Evolutionary conservation across 2,113 vertebrate genomes (phyloP).

Genomic region (Myotis davidii): DNA sequence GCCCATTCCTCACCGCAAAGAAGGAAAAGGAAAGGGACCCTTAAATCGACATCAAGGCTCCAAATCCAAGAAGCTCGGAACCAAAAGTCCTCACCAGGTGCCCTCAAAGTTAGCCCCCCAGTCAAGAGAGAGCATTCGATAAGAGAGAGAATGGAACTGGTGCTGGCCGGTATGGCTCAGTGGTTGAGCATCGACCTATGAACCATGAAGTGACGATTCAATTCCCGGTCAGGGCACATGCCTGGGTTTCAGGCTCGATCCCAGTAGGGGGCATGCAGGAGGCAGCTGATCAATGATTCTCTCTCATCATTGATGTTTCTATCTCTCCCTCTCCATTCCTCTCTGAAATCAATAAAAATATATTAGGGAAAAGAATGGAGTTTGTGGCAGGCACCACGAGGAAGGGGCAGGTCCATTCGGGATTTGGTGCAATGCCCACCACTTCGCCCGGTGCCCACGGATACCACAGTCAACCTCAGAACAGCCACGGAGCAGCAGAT

Average conservation of each 20-base stretch:
- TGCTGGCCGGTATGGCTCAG: no score
- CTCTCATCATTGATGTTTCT: no score
- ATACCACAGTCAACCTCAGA: neutral
- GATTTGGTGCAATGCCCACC: neutral
- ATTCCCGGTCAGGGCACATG: no score
- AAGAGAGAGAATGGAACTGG: no score
- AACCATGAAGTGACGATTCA: no score
- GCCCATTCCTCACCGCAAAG: neutral
- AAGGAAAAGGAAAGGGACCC: neutral
- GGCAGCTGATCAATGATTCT: no score
- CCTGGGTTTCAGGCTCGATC: no score
- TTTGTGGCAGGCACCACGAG: fast-evolving
- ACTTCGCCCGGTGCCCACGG: neutral
- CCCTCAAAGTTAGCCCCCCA: neutral
- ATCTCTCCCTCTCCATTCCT: no score
- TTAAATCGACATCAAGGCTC: neutral
- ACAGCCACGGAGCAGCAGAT: no score
- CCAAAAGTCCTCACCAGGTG: fast-evolving
- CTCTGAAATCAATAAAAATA: no score
- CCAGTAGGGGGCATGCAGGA: no score
- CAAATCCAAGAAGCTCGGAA: neutral
- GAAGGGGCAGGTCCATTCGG: neutral
- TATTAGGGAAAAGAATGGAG: neutral
- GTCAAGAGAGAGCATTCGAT: fast-evolving
- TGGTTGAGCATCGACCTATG: no score